A percentile compares a stretch with the other conserved stretches of the same genome.
phyloP scores from a whole-genome alignment of 1,140 invertebrate genomes.

The Drosophila nikananu region DNA sequence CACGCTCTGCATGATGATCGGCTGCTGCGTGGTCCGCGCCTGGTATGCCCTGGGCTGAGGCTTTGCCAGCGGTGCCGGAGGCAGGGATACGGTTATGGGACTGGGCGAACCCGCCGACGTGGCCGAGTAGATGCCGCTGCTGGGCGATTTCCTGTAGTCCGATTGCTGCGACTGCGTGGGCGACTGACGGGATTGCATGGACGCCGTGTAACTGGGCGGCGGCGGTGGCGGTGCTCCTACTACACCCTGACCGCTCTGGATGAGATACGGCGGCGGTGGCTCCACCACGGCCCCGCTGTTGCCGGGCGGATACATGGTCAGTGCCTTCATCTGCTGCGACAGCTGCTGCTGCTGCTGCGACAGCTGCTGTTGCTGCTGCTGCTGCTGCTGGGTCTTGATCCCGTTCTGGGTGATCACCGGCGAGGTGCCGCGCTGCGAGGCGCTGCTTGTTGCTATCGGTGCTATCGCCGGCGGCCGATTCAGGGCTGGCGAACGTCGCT shows the following conservation, averaged over 20 bases:
- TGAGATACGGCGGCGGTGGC: slow-evolving; percentile 88
- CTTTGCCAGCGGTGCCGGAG: slow-evolving; percentile 86
- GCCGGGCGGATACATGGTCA: slow-evolving; percentile 91
- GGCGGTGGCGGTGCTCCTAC: slow-evolving; percentile 86
- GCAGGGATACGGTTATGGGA: slow-evolving; percentile 90
- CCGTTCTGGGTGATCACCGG: slow-evolving; percentile 88
- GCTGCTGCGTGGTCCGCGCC: slow-evolving; percentile 93
- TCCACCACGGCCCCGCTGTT: slow-evolving; percentile 89
- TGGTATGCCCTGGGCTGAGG: slow-evolving; percentile 91
- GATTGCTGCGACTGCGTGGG: slow-evolving; percentile 91
- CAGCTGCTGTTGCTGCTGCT: slow-evolving; percentile 91
- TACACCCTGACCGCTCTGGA: slow-evolving; percentile 87
- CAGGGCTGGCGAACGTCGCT: slow-evolving; percentile 92
- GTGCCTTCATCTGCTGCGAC: slow-evolving; percentile 93
- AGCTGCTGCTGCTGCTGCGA: slow-evolving; percentile 91
- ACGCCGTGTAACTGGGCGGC: slow-evolving; percentile 92
- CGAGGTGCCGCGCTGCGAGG: slow-evolving; percentile 90
- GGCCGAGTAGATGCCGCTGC: slow-evolving; percentile 90
- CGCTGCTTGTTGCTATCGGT: slow-evolving; percentile 86
- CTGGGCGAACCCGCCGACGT: slow-evolving; percentile 91
- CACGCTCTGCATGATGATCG: slow-evolving; percentile 98
- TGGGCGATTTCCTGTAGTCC: slow-evolving; percentile 91
- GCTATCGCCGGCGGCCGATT: slow-evolving; percentile 85
- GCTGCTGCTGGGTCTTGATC: slow-evolving; percentile 91
- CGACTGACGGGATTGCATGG: slow-evolving; percentile 94